These are phyloP conservation scores for Semnornis frantzii DNA, from an alignment of 2,113 vertebrate genomes.

Conservation along the genomic window DNA sequence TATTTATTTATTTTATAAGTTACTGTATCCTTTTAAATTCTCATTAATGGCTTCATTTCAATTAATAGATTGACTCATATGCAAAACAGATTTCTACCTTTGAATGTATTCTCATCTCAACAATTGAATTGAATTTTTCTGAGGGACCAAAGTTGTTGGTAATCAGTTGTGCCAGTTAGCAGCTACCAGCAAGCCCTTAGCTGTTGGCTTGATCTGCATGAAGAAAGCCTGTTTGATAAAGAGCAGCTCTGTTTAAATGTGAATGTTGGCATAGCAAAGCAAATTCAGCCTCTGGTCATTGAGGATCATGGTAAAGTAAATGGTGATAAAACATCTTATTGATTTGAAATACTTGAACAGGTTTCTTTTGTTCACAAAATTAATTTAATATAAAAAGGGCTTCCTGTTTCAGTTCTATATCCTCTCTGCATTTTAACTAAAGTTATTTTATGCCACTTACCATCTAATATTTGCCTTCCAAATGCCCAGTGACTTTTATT, in stretches of 20 bases:
- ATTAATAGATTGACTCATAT: not conserved
- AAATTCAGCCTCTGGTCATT: not conserved
- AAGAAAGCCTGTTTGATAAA: not conserved
- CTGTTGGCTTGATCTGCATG: not conserved
- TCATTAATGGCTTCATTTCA: not conserved
- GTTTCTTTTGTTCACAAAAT: not conserved
- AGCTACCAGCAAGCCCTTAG: not conserved
- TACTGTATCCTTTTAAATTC: not conserved
- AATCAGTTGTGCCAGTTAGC: not conserved
- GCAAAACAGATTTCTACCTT: not conserved
- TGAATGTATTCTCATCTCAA: not conserved
- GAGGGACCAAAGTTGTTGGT: not conserved
- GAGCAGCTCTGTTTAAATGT: not conserved
- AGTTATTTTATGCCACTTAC: not conserved
- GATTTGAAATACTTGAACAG: not conserved
- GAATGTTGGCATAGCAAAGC: not conserved
- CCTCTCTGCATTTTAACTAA: not conserved
- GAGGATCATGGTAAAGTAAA: not conserved
- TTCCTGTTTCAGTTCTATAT: not conserved
- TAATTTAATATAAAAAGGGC: not conserved
- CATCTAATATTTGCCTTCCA: not conserved
- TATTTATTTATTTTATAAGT: not conserved
- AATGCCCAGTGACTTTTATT: not conserved
- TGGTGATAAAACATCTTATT: not conserved
- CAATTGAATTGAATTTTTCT: not conserved